These are phyloP conservation scores for Peromyscus californicus DNA, from an alignment of 2,113 vertebrate species.

Conservation along the genomic window DNA sequence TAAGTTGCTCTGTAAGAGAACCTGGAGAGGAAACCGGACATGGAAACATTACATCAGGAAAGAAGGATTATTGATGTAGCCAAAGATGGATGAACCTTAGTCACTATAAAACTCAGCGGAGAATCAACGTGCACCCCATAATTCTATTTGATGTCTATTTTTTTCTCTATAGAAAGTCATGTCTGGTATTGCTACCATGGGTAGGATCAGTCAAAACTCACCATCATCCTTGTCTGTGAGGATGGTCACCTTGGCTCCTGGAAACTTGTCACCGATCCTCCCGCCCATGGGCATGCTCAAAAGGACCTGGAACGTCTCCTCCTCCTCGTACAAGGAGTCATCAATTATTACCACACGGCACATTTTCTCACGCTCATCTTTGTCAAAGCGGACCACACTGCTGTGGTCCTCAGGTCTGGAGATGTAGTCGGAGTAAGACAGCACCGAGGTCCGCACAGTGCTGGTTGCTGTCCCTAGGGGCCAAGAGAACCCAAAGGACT, in stretches of 20 bases:
- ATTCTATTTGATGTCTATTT: not conserved
- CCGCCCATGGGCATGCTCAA: constrained; percentile 95
- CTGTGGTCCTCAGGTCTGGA: constrained; percentile 94
- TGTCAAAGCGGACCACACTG: constrained; percentile 94
- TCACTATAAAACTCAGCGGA: not conserved
- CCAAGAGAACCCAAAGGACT: constrained; percentile 48
- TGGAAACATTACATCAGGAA: not conserved
- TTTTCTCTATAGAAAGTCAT: not conserved
- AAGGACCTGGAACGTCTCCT: constrained; percentile 93
- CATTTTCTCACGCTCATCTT: constrained; percentile 90
- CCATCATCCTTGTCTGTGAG: constrained; percentile 93
- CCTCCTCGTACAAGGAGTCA: constrained; percentile 94
- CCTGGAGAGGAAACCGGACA: not conserved
- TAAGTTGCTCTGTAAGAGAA: not conserved
- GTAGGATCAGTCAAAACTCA: constrained; percentile 82
- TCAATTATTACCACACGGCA: constrained; percentile 95
- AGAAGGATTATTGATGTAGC: not conserved
- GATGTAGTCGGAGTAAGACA: constrained; percentile 97
- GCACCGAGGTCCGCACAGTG: constrained; percentile 92
- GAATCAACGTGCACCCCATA: not conserved
- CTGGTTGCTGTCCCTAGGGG: constrained; percentile 93
- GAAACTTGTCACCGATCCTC: constrained; percentile 90
- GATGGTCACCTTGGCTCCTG: constrained; percentile 89
- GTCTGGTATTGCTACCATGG: not conserved
- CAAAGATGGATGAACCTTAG: not conserved